Conservation (phyloP, 2,888 invertebrate species). For the Cepaea hortensis region DNA sequence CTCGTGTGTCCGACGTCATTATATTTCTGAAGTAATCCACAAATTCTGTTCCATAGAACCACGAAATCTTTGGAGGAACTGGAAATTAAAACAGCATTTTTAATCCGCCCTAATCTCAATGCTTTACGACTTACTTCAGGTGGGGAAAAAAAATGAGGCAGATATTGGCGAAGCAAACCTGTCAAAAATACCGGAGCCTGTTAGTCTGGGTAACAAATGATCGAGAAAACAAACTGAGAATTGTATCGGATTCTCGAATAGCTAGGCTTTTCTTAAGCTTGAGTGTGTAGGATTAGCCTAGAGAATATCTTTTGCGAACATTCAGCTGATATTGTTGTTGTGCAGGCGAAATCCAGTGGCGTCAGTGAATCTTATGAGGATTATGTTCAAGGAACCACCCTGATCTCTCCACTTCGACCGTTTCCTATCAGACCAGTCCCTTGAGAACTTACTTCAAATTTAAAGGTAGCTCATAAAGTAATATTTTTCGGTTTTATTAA, state of each 20-base stretch:
- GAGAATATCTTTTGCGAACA: neutral
- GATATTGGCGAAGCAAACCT: slow-evolving; percentile 16
- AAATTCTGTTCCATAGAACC: neutral
- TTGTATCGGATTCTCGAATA: slow-evolving; percentile 30
- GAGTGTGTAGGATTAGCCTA: slow-evolving; percentile 6
- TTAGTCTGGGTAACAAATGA: slow-evolving; percentile 22
- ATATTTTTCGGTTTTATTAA: no score
- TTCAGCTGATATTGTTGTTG: neutral
- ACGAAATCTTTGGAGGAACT: neutral
- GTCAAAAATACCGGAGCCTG: neutral
- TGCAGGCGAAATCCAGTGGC: slow-evolving; percentile 5
- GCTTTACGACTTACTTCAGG: neutral
- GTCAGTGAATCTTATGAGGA: slow-evolving; percentile 10
- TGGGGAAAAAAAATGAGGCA: neutral
- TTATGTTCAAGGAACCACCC: neutral
- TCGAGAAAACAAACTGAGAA: slow-evolving; percentile 14
- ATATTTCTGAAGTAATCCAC: neutral
- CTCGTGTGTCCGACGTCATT: no score
- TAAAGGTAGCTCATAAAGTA: no score
- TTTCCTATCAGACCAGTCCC: neutral
- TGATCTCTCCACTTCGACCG: slow-evolving; percentile 8
- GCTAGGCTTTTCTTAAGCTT: slow-evolving; percentile 2
- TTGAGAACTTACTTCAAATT: no score
- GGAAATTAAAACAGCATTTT: slow-evolving; percentile 14
- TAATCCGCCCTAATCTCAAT: neutral